Conservation (phyloP, 1,140 invertebrate species). For the Magallana ariakensis region DNA sequence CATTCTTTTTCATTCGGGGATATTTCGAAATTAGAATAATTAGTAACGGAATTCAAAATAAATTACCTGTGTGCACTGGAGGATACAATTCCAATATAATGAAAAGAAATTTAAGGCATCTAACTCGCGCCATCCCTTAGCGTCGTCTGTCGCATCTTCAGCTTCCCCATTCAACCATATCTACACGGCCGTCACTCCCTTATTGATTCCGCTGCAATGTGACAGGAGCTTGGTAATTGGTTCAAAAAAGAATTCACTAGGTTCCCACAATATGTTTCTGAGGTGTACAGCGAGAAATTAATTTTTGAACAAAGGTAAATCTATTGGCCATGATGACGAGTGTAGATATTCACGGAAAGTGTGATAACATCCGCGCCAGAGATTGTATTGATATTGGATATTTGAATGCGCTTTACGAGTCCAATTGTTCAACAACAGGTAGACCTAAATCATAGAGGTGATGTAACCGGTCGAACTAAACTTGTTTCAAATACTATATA, state of each 20-base stretch:
- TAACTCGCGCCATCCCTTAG: neutral
- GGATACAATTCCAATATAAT: neutral
- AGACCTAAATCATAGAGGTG: neutral
- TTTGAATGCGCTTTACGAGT: neutral
- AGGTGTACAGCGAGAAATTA: neutral
- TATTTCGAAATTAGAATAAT: neutral
- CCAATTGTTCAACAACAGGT: neutral
- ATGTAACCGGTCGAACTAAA: neutral
- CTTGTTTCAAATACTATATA: neutral
- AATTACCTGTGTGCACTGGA: neutral
- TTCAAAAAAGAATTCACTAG: conserved; percentile 2
- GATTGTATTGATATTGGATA: neutral
- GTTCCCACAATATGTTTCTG: neutral
- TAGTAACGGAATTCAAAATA: neutral
- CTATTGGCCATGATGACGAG: neutral
- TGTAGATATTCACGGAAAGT: neutral
- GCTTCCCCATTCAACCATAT: neutral
- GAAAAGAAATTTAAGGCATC: neutral
- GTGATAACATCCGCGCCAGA: neutral
- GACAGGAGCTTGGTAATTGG: conserved; percentile 1
- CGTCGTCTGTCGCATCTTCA: neutral
- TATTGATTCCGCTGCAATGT: neutral
- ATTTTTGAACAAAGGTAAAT: conserved; percentile 37
- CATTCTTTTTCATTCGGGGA: too few species aligned
- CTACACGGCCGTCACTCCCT: conserved; percentile 12